A percentile compares a stretch with the other conserved stretches of the same genome.
Conservation (phyloP, 2,888 invertebrate species). For the Sialis fuliginosa region DNA sequence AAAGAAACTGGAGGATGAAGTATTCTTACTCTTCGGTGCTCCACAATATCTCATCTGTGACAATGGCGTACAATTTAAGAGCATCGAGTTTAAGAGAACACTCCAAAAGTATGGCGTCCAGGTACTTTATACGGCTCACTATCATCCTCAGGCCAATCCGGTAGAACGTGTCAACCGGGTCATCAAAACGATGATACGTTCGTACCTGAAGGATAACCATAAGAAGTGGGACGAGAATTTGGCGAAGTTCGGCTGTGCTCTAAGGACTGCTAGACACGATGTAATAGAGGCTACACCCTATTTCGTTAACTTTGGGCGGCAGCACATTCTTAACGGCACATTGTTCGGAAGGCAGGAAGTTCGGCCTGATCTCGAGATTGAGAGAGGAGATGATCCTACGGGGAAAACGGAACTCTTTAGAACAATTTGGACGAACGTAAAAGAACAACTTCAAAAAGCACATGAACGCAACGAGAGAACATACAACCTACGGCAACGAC, state of each 20-base stretch:
- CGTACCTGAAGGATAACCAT: background rate
- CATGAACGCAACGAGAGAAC: background rate
- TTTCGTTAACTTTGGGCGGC: conserved; percentile 9
- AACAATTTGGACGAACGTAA: background rate
- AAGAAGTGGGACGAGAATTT: conserved; percentile 6
- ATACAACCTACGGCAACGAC: background rate
- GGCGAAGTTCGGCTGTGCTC: conserved; percentile 10
- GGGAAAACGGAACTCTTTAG: no score
- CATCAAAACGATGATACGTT: conserved; percentile 8
- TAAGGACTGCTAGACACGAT: conserved; percentile 9
- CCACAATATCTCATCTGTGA: conserved; percentile 6
- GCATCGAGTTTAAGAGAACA: no score
- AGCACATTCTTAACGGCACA: background rate
- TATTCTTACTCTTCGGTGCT: no score
- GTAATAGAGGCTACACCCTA: conserved; percentile 9
- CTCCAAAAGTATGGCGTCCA: no score
- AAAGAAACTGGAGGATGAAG: no score
- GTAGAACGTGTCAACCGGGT: conserved; percentile 12
- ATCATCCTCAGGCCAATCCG: conserved; percentile 9
- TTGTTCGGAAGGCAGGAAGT: background rate
- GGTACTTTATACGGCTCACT: no score
- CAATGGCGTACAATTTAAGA: no score
- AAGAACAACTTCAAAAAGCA: background rate
- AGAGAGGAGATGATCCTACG: no score
- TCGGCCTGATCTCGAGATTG: background rate